Evolutionary conservation across 1,140 invertebrate species (phyloP), one percentile per base, ranked within the genome.

Genomic region (Calliphora vicina): DNA sequence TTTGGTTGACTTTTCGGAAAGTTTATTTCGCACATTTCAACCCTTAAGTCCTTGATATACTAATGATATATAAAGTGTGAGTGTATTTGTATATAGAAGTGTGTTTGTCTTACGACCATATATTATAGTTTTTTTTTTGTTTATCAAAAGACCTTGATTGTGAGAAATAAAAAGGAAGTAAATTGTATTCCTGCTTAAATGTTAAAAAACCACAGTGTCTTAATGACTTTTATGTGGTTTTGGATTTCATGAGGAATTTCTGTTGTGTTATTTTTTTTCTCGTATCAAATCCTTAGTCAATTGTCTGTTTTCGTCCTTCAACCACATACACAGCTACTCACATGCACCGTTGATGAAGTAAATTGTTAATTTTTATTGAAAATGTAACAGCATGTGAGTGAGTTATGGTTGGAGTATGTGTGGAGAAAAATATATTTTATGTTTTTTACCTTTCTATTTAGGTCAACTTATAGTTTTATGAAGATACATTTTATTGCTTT

Each of bases 221-320:
- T 67, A 67, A 67, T 67, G 61, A 67, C 61, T 67, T 67, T 67
- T 67, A n/a, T 67, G 20, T 67, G 61, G 61, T 67, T 67, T 67
- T 67, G 61, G 3, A 23, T 67, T 67, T 67, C 61, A 67, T 20
- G n/a, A 4, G 0, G 25, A 12, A 67, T 6, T 25, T 67, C 13
- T 17, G 1, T 5, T 67, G 57, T 67, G n/a, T 61, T 61, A 4
- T 1, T 20, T 20, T 67, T 5, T 67, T 20, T 67, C 25, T 20
- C 10, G 61, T 1, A n/a, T 17, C 15, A 57, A 57, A 17, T 57
- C 15, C n/a, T n/a, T 57, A 17, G 50, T 57, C 50, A 57, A 13
- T 17, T 57, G 50, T n/a, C 50, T 57, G 15, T 4, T n/a, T 13
- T 15, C 15, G 50, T 57, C 50, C 50, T n/a, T 57, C n/a, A 57